A percentile compares a stretch with the other conserved stretches of the same genome.
Evolutionary conservation across 2,113 vertebrate species (phyloP).

Genomic region (Sander lucioperca): DNA sequence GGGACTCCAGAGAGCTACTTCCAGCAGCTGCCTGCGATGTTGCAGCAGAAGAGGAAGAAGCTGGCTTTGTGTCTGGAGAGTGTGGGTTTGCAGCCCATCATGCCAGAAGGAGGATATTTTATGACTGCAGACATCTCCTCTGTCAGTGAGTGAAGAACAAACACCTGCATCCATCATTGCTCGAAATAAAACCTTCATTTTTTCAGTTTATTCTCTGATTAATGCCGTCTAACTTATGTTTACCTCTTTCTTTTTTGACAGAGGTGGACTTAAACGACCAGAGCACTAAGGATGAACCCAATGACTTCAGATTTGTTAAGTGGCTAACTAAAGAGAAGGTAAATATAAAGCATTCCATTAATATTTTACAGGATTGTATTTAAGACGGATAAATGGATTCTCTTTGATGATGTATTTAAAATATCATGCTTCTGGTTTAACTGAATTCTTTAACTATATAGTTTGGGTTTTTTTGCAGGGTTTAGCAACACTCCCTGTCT

Average conservation of each 20-base stretch:
- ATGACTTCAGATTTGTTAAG: constrained; percentile 89
- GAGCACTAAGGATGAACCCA: constrained; percentile 74
- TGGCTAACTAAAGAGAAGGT: constrained; percentile 96
- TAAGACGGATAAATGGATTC: no score
- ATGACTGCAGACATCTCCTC: constrained; percentile 90
- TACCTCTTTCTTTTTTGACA: constrained; percentile 55
- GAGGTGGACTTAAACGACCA: constrained; percentile 85
- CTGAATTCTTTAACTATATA: no score
- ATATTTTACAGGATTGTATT: no score
- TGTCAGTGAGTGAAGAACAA: constrained; percentile 86
- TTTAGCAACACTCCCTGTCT: constrained; percentile 91
- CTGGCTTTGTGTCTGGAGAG: constrained; percentile 85
- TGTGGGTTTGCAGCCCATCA: constrained; percentile 88
- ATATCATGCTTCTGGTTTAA: background rate
- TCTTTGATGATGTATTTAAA: background rate
- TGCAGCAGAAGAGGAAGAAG: constrained; percentile 86
- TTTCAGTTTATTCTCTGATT: background rate
- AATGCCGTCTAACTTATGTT: background rate
- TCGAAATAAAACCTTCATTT: background rate
- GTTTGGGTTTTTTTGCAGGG: constrained; percentile 79
- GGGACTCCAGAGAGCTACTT: constrained; percentile 93
- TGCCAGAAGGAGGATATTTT: constrained; percentile 93
- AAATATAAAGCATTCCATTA: background rate
- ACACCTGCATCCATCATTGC: background rate
- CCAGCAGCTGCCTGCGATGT: constrained; percentile 80